These are phyloP conservation scores for Danio rerio DNA, from an alignment of 2,113 vertebrate species.

Conservation along the genomic window GRCz12tu NC_133184.1:25991001-25991500, in stretches of 20 bases:
- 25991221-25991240: conserved; percentile 15
- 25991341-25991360: conserved; percentile 57
- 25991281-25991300: conserved; percentile 59
- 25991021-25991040: conserved; percentile 1
- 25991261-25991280: conserved; percentile 40
- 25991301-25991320: conserved; percentile 49
- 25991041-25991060: background rate
- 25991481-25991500: background rate
- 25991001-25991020: background rate
- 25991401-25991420: conserved; percentile 28
- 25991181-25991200: conserved; percentile 35
- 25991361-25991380: conserved; percentile 42
- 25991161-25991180: conserved; percentile 45
- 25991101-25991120: conserved; percentile 45
- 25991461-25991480: background rate
- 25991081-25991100: conserved; percentile 37
- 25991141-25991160: conserved; percentile 37
- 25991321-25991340: conserved; percentile 53
- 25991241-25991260: conserved; percentile 32
- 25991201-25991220: conserved; percentile 14
- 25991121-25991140: conserved; percentile 42
- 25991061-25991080: background rate
- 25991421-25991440: background rate
- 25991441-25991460: background rate
- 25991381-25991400: conserved; percentile 48